Evolutionary conservation across 2,888 invertebrate species (phyloP).

Genomic region (Xylota sylvarum): DNA sequence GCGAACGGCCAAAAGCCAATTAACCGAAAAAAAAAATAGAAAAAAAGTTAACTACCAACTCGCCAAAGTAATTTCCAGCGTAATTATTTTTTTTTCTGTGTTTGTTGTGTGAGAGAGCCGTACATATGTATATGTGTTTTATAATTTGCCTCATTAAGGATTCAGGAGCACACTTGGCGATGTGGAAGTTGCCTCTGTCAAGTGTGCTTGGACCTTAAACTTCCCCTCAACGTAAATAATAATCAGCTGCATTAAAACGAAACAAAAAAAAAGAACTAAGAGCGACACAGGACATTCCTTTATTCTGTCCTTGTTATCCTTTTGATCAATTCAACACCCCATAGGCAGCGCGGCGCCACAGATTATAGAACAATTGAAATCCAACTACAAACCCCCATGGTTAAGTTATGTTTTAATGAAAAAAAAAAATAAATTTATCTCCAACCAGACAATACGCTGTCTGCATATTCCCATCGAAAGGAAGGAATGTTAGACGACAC

Average conservation of each 20-base stretch:
- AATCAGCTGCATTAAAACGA: constrained; percentile 31
- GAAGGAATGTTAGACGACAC: constrained; percentile 8
- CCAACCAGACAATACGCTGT: constrained; percentile 19
- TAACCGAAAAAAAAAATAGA: constrained; percentile 30
- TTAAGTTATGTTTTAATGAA: constrained; percentile 11
- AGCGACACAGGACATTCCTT: not conserved
- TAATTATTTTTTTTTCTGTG: constrained; percentile 46
- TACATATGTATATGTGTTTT: not conserved
- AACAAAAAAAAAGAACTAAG: not conserved
- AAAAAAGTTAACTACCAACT: constrained; percentile 9
- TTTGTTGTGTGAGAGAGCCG: constrained; percentile 49
- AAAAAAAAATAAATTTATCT: constrained; percentile 25
- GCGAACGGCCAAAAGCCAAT: constrained; percentile 41
- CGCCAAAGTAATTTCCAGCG: constrained; percentile 51
- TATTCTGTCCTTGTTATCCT: not conserved
- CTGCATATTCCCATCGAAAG: constrained; percentile 4
- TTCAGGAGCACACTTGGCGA: constrained; percentile 20
- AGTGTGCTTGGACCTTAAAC: constrained; percentile 12
- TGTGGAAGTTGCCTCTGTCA: not conserved
- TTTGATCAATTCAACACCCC: constrained; percentile 30
- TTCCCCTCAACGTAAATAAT: constrained; percentile 44
- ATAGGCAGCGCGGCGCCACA: constrained; percentile 5
- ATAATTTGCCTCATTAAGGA: constrained; percentile 5
- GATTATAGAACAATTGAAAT: constrained; percentile 15
- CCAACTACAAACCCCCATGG: not conserved